phyloP scores from a whole-genome alignment of 2,888 invertebrate genomes.

The Caenorhabditis afra region DNA sequence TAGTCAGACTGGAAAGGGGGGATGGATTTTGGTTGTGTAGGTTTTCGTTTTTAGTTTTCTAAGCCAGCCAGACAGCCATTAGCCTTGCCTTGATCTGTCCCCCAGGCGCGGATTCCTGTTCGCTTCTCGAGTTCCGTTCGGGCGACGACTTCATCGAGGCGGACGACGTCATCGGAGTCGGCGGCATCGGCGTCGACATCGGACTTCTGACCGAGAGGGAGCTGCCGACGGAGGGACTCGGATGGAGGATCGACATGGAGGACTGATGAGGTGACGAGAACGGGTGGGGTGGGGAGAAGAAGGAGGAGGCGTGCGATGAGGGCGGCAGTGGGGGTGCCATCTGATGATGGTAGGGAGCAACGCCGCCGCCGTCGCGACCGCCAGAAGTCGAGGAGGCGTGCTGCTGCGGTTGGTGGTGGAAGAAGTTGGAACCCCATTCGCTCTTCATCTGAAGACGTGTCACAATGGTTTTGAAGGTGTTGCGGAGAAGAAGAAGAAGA shows the following conservation, averaged over 20 bases:
- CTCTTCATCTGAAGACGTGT: constrained; percentile 35
- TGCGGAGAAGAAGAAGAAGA: neutral
- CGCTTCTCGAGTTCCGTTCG: constrained; percentile 18
- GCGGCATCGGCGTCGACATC: constrained; percentile 4
- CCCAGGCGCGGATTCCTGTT: constrained; percentile 15
- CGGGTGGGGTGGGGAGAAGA: neutral
- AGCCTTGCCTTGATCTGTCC: constrained; percentile 39
- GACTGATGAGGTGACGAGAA: constrained; percentile 15
- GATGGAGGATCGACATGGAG: constrained; percentile 10
- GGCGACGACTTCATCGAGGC: constrained; percentile 14
- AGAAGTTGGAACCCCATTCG: constrained; percentile 43
- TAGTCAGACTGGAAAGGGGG: too few relatives aligned
- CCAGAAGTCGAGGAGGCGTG: constrained; percentile 27
- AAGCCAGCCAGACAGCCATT: too few relatives aligned
- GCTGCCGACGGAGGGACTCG: too few relatives aligned
- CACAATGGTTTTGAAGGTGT: constrained; percentile 4
- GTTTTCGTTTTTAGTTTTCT: neutral
- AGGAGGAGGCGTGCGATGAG: constrained; percentile 21
- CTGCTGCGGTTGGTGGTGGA: constrained; percentile 35
- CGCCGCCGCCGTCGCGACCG: constrained; percentile 27
- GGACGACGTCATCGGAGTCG: constrained; percentile 25
- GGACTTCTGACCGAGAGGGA: too few relatives aligned
- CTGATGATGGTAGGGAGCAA: constrained; percentile 17
- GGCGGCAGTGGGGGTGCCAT: constrained; percentile 13
- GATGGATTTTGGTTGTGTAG: too few relatives aligned